Conservation (phyloP, 2,113 vertebrate genomes). For the Anseranas semipalmata region DNA sequence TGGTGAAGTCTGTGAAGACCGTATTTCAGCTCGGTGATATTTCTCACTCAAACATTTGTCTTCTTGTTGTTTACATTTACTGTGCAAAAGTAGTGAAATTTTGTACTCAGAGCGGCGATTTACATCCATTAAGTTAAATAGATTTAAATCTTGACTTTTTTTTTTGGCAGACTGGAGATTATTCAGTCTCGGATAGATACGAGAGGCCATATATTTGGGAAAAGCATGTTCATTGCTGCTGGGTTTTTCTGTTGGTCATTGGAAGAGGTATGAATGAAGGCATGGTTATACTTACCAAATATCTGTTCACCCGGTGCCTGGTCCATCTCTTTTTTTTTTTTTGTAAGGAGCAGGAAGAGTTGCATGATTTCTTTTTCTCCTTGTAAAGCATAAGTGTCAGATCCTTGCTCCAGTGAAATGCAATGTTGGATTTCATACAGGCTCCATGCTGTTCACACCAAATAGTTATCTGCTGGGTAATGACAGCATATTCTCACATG, state of each 20-base stretch:
- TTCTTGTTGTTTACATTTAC: neutral
- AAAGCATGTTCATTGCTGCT: neutral
- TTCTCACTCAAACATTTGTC: neutral
- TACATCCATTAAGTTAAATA: neutral
- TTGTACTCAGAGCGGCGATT: neutral
- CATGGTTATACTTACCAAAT: neutral
- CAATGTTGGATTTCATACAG: neutral
- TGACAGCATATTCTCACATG: conserved; percentile 30
- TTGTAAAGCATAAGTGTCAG: neutral
- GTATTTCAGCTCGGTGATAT: neutral
- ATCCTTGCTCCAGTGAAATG: neutral
- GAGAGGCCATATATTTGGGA: neutral
- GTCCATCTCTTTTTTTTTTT: neutral
- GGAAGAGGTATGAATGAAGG: neutral
- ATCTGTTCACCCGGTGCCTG: neutral
- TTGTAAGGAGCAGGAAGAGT: neutral
- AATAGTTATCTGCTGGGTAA: conserved; percentile 47
- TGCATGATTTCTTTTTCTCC: neutral
- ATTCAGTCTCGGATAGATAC: neutral
- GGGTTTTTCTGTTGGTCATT: neutral
- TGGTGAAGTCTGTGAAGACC: neutral
- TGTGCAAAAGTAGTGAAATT: neutral
- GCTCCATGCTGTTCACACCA: neutral
- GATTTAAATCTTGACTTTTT: neutral
- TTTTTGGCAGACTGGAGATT: neutral